A percentile compares a stretch with the other conserved stretches of the same genome.
Conservation (phyloP, 2,888 invertebrate species). For the Agonopterix arenella region DNA sequence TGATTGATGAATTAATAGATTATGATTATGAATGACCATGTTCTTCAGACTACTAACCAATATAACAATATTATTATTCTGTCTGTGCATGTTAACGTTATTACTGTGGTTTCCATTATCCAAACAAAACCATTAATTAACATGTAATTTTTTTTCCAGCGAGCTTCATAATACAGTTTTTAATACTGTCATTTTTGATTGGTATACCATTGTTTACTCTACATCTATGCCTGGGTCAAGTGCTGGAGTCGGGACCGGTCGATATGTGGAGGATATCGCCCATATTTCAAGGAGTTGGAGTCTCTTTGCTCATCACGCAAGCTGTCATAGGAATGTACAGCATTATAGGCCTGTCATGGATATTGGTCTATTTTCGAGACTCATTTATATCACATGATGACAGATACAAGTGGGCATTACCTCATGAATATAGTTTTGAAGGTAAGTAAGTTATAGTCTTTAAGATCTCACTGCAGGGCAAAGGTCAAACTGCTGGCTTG, state of each 20-base stretch:
- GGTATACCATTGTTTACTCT: slow-evolving; percentile 91
- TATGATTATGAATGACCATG: too few species aligned
- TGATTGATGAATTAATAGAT: too few species aligned
- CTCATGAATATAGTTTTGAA: slow-evolving; percentile 81
- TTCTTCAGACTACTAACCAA: too few species aligned
- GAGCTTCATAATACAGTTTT: slow-evolving; percentile 92
- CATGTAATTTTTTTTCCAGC: slow-evolving; percentile 66
- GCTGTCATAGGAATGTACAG: slow-evolving; percentile 91
- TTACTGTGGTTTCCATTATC: too few species aligned
- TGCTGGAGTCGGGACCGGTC: slow-evolving; percentile 88
- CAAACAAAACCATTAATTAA: too few species aligned
- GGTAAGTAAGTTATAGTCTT: slow-evolving; percentile 54
- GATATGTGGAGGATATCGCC: slow-evolving; percentile 97
- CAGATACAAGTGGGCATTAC: slow-evolving; percentile 88
- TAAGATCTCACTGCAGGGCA: too few species aligned
- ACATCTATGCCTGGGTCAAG: slow-evolving; percentile 90
- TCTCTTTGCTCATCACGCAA: slow-evolving; percentile 87
- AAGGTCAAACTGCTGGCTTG: too few species aligned
- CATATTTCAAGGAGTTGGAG: slow-evolving; percentile 92
- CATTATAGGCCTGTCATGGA: slow-evolving; percentile 93
- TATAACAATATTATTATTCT: too few species aligned
- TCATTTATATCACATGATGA: slow-evolving; percentile 89
- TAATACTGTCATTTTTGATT: slow-evolving; percentile 86
- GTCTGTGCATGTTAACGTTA: too few species aligned
- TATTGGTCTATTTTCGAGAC: slow-evolving; percentile 91